Evolutionary conservation across 2,888 invertebrate genomes (phyloP).

Genomic region (Microctonus brassicae): DNA sequence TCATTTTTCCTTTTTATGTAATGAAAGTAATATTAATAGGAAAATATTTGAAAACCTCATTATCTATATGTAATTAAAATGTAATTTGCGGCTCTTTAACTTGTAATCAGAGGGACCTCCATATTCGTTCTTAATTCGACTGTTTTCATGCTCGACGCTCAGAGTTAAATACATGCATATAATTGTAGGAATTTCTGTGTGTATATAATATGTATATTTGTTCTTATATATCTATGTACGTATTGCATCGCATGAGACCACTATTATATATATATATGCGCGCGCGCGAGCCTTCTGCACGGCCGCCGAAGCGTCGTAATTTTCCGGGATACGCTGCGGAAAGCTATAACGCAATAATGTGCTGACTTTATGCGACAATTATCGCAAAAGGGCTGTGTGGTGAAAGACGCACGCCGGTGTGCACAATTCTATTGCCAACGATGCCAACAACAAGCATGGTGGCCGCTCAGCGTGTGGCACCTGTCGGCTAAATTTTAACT

Average conservation of each 20-base stretch:
- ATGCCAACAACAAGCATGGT: constrained; percentile 40
- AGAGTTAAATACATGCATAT: not conserved
- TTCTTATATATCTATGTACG: constrained; percentile 3
- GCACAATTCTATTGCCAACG: constrained; percentile 15
- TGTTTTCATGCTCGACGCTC: constrained; percentile 33
- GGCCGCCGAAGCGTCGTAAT: constrained; percentile 53
- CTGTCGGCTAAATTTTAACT: constrained; percentile 53
- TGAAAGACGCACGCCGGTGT: constrained; percentile 56
- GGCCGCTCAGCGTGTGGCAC: constrained; percentile 64
- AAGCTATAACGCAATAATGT: constrained; percentile 64
- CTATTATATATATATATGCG: no score
- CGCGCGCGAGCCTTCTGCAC: constrained; percentile 3
- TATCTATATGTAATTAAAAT: constrained; percentile 30
- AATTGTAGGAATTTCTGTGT: not conserved
- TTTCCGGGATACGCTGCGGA: constrained; percentile 57
- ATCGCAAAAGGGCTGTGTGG: constrained; percentile 55
- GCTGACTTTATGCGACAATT: constrained; percentile 67
- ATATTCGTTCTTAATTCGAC: constrained; percentile 26
- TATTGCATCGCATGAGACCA: constrained; percentile 44
- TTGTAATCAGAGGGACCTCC: constrained; percentile 1
- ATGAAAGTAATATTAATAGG: not conserved
- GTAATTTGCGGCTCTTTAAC: constrained; percentile 29
- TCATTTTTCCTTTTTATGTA: no score
- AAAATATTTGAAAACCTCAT: no score
- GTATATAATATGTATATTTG: not conserved